Base-by-base conservation (phyloP, 2,888 invertebrate species). In the Vanessa cardui region DNA sequence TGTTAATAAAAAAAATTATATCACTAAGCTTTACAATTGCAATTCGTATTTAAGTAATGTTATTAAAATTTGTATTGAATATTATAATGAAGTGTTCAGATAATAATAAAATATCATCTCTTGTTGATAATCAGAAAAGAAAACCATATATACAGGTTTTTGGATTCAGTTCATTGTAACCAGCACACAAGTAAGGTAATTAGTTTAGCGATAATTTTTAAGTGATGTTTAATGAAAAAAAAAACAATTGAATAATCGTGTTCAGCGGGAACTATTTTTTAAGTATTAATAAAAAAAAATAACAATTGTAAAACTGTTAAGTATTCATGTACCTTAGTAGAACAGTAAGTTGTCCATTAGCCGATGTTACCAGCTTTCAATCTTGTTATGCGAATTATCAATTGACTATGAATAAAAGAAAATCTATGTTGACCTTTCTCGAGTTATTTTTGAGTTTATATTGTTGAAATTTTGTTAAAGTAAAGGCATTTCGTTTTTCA, bases 241-340 rank as follows among this genome's bases (percentile, higher is more conserved):
- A 39, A 39, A 39, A 39, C n/a, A n/a, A 26, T 79, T 82, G 80
- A 86, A 83, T 86, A 86, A 87, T 87, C 88, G 92, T 92, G 90
- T 92, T 92, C 91, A 90, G 86, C 84, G 88, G 89, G 86, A 86
- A 84, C 89, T 89, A 90, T 87, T 89, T 90, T 87, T 89, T 90
- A 91, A 90, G 90, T 88, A 89, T 82, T 83, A 80, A 84, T 84
- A 81, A 81, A 82, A 81, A 81, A 82, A 78, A 80, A 84, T 82
- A 85, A 85, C 84, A 56, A 87, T 86, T 90, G 88, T 91, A 88
- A 89, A 89, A 90, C 89, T 89, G 88, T 89, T 92, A 90, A 89
- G 87, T 86, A 87, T 86, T 85, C 88, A 88, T 92, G 88, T 91
- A 90, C 87, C 83, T 89, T 90, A 86, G 85, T 90, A 90, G 89